phyloP scores from a whole-genome alignment of 2,113 vertebrate species.

The Talpa occidentalis region DNA sequence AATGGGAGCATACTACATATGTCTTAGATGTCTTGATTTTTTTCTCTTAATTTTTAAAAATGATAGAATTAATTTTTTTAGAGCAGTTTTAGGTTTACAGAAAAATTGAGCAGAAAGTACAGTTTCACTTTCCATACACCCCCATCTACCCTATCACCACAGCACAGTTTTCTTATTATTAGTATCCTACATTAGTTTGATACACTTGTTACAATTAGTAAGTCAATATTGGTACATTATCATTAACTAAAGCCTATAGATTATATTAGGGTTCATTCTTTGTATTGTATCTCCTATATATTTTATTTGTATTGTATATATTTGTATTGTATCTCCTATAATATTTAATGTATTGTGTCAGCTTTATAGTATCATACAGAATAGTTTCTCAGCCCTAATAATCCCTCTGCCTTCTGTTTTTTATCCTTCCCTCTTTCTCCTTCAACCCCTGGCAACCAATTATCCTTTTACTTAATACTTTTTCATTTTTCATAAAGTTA shows the following conservation, averaged over 20 bases:
- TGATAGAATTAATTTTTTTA: conserved; percentile 3
- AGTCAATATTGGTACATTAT: not conserved
- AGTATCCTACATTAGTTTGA: not conserved
- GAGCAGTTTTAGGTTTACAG: not conserved
- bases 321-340: not conserved
- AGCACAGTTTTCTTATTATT: not conserved
- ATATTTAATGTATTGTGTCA: not conserved
- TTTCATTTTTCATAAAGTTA: conserved; percentile 4
- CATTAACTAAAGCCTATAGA: not conserved
- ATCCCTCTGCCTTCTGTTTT: not conserved
- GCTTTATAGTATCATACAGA: not conserved
- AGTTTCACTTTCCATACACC: not conserved
- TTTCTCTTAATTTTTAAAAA: not conserved
- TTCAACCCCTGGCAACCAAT: not conserved
- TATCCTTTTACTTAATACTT: not conserved
- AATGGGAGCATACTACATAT: not conserved
- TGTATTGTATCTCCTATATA: not conserved
- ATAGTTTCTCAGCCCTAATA: not conserved
- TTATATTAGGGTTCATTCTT: not conserved
- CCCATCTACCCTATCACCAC: no score
- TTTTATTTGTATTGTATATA: not conserved
- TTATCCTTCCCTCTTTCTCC: not conserved
- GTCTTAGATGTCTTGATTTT: not conserved
- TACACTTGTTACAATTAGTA: no score
- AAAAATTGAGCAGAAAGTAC: not conserved